Conservation (phyloP, 1,140 invertebrate species). For the Drosophila carrolli region DNA sequence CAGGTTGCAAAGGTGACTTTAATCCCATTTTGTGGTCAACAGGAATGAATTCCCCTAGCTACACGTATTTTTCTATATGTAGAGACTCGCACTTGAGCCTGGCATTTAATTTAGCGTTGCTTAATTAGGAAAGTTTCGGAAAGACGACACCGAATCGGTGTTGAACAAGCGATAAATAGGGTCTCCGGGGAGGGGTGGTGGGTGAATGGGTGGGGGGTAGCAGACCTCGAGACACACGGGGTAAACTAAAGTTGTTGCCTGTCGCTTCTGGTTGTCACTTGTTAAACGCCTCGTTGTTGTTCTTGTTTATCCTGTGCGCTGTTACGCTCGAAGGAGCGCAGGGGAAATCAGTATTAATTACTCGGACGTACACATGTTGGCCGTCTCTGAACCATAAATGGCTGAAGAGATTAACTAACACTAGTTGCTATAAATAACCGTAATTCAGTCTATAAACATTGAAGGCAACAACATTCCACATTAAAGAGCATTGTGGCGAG, state of each 20-base stretch:
- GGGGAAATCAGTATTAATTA: conserved; percentile 79
- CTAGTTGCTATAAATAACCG: conserved; percentile 8
- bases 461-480: not conserved
- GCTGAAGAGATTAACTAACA: conserved; percentile 1
- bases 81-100: conserved; percentile 14
- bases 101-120: conserved; percentile 48
- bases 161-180: conserved; percentile 57
- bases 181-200: conserved; percentile 6
- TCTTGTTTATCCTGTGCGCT: conserved; percentile 15
- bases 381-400: conserved; percentile 21
- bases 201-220: not conserved
- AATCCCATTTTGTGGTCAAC: not conserved
- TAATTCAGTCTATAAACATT: conserved; percentile 18
- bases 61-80: not conserved
- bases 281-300: conserved; percentile 39
- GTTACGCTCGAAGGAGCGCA: conserved; percentile 27
- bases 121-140: conserved; percentile 70
- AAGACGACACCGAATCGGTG: conserved; percentile 47
- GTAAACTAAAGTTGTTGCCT: conserved; percentile 26
- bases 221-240: conserved; percentile 46
- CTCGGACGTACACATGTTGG: conserved; percentile 27
- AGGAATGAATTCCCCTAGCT: not conserved
- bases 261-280: conserved; percentile 55
- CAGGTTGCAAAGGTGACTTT: not conserved
- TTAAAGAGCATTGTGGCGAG: too few relatives aligned